These are phyloP conservation scores for Aquatica leii DNA, from an alignment of 2,888 invertebrate species.

Conservation along the genomic window DNA sequence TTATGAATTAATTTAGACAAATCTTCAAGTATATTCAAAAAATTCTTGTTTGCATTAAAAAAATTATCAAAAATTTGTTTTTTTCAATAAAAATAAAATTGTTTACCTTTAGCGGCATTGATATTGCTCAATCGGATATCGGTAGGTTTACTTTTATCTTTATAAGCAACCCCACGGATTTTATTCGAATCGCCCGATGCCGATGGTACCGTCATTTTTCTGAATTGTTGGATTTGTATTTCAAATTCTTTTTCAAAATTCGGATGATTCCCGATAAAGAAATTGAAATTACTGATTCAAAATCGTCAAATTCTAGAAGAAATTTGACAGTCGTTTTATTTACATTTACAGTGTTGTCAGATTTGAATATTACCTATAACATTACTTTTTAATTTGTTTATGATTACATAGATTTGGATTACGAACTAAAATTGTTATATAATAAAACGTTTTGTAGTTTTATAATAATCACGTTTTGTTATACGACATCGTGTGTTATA, in stretches of 20 bases:
- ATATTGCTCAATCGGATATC: conserved; percentile 96
- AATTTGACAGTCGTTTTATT: too few species aligned
- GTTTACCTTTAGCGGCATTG: conserved; percentile 94
- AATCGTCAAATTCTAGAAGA: background rate
- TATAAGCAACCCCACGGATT: conserved; percentile 70
- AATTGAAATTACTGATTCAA: too few species aligned
- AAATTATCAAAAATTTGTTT: conserved; percentile 3
- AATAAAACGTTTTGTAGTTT: too few species aligned
- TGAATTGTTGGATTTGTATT: background rate
- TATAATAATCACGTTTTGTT: too few species aligned
- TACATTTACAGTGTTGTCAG: too few species aligned
- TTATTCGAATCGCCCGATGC: conserved; percentile 61
- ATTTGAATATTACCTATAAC: too few species aligned
- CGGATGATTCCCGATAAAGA: conserved; percentile 1
- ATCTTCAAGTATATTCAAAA: too few species aligned
- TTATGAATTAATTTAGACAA: too few species aligned
- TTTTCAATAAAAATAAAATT: background rate
- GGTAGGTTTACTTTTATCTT: conserved; percentile 93
- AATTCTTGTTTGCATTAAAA: background rate
- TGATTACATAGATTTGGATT: too few species aligned
- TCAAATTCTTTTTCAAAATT: background rate
- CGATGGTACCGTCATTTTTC: conserved; percentile 60
- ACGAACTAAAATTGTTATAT: too few species aligned
- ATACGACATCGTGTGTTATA: too few species aligned
- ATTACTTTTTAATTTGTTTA: too few species aligned